Evolutionary conservation across 2,797 vertebrate genomes (phyloP).

Genomic region (Lacerta viridis): DNA sequence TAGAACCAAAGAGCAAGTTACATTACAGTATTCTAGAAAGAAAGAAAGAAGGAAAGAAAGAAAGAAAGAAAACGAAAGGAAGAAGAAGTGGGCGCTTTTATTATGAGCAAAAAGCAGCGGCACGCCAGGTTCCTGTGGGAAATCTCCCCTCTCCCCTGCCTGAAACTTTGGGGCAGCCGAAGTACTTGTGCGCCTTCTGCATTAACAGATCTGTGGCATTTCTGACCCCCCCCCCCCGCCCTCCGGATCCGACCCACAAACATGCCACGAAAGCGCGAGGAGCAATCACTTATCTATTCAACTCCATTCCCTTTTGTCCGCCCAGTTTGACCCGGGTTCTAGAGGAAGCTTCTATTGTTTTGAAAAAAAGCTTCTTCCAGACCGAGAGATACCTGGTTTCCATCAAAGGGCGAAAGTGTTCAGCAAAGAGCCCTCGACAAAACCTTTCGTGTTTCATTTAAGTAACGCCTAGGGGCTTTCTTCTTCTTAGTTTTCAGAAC

Average conservation of each 20-base stretch:
- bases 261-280: neutral
- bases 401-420: neutral
- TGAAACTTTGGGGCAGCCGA: neutral
- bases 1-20: no score
- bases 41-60: no score
- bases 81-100: neutral
- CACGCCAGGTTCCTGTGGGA: neutral
- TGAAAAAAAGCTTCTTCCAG: neutral
- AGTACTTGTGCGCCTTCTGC: neutral
- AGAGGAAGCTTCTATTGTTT: neutral
- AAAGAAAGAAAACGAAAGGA: neutral
- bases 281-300: neutral
- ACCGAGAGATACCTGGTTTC: neutral
- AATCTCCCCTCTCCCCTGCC: neutral
- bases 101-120: neutral
- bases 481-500: no score
- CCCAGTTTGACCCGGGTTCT: neutral
- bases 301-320: neutral
- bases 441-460: neutral
- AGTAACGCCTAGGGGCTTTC: neutral
- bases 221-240: no score
- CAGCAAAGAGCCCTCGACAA: no score
- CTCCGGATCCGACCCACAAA: neutral
- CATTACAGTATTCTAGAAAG: neutral
- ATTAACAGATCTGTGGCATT: neutral